Base-by-base conservation (phyloP, 2,888 invertebrate species). In the Stictocephala bisonia region DNA sequence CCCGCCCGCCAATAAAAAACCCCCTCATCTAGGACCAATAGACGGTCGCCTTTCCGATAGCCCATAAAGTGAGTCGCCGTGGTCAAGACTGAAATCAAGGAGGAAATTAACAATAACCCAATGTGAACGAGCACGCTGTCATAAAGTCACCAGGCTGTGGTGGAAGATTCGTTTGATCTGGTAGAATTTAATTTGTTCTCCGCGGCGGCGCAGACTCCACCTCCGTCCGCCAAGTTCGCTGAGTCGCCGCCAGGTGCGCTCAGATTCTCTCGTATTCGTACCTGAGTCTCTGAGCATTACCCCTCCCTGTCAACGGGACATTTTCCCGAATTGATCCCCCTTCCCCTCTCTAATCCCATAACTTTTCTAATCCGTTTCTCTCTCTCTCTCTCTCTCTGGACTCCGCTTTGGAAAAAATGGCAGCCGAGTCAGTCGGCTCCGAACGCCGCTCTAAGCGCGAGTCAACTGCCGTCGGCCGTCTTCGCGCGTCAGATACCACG, bases 281-380 rank as follows among this genome's bases (percentile, higher is more conserved):
- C 53, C 66, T 50, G 41, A 3, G 22, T 48, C 15, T 29, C 48
- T 13, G 20, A 18, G 48, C 27, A 26, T 26, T 22, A 27, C 18
- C 35, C 40, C 35, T 31, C 20, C 72, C 72, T 53, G 72, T 66
- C 66, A 50, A 31, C 44, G 58, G 22, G 27, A 48, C 31, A 24
- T 60, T 60, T 60, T 35, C 60, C 60, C 29, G 50, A 64, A 71
- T 71, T 71, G 71, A 71, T 60, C 71, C 71, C 56, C n/a, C 40
- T 44, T 56, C 73, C 66, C 41, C 66, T 50, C 70, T 48, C 68
- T 72, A 67, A 73, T 73, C 73, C 70, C 69, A 40, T 69, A 73
- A 73, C 73, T 73, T 73, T 73, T 73, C 70, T 73, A 73, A 73
- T 73, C 73, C 64, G 71, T 71, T 68, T 35, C 58, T 40, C 40